Evolutionary conservation across 2,888 invertebrate species (phyloP).

Genomic region (Sialis fuliginosa): DNA sequence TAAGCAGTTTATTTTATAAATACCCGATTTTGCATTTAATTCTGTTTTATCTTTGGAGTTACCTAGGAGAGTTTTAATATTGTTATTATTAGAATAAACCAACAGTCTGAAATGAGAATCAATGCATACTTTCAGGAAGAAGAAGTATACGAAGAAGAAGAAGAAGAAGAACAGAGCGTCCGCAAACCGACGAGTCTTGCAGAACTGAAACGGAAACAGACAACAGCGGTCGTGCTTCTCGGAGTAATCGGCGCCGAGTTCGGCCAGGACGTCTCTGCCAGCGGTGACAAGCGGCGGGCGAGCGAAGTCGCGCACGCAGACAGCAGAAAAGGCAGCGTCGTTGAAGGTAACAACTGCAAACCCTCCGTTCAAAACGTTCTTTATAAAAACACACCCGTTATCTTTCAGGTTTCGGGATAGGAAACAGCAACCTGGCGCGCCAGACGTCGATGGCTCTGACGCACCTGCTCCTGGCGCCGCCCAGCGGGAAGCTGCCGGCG

Average conservation of each 20-base stretch:
- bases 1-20: too few species aligned
- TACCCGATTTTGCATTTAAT: too few species aligned
- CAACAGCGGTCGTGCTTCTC: conserved; percentile 88
- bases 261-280: conserved; percentile 76
- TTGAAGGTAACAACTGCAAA: conserved; percentile 40
- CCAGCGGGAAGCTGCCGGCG: conserved; percentile 66
- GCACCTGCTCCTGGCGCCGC: conserved; percentile 78
- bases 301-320: conserved; percentile 26
- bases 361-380: background rate
- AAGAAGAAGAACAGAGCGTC: conserved; percentile 72
- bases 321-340: conserved; percentile 63
- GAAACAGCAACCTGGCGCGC: conserved; percentile 78
- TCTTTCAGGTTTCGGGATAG: conserved; percentile 45
- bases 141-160: conserved; percentile 65
- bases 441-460: conserved; percentile 88
- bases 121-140: conserved; percentile 19
- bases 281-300: conserved; percentile 37
- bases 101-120: too few species aligned
- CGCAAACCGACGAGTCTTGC: conserved; percentile 72
- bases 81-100: too few species aligned
- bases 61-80: too few species aligned
- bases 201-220: conserved; percentile 83
- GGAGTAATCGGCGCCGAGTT: conserved; percentile 98
- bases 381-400: background rate
- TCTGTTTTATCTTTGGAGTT: too few species aligned